Evolutionary conservation across 2,113 vertebrate species (phyloP).

Genomic region (Lates calcarifer): DNA sequence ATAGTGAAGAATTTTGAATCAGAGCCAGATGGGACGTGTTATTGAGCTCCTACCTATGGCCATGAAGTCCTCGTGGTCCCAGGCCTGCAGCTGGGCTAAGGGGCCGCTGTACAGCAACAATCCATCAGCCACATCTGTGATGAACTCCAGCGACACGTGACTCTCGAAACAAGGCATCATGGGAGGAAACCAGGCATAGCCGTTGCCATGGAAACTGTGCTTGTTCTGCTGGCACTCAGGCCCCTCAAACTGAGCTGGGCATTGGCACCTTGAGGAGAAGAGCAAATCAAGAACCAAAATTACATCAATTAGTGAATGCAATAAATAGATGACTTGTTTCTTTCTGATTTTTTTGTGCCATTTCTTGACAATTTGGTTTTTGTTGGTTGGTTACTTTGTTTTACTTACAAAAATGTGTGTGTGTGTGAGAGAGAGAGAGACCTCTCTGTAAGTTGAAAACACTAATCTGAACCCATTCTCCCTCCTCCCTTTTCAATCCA

Average conservation of each 20-base stretch:
- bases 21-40: background rate
- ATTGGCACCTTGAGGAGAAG: slow-evolving; percentile 87
- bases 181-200: slow-evolving; percentile 93
- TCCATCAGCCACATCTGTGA: slow-evolving; percentile 89
- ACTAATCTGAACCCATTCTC: background rate
- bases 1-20: background rate
- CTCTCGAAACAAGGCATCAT: slow-evolving; percentile 90
- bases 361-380: slow-evolving; percentile 1
- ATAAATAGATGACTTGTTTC: slow-evolving; percentile 10
- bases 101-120: slow-evolving; percentile 91
- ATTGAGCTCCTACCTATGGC: slow-evolving; percentile 86
- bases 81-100: slow-evolving; percentile 86
- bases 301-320: slow-evolving; percentile 44
- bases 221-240: slow-evolving; percentile 93
- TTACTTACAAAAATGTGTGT: background rate
- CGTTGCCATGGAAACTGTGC: slow-evolving; percentile 92
- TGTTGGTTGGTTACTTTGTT: background rate
- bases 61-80: slow-evolving; percentile 89
- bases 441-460: background rate
- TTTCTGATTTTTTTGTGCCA: background rate
- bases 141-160: slow-evolving; percentile 91
- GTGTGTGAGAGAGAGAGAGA: no score
- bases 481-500: background rate
- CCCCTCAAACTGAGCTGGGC: slow-evolving; percentile 88
- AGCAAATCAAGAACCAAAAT: slow-evolving; percentile 48